phyloP scores from a whole-genome alignment of 2,888 invertebrate species.

The Diloba caeruleocephala region DNA sequence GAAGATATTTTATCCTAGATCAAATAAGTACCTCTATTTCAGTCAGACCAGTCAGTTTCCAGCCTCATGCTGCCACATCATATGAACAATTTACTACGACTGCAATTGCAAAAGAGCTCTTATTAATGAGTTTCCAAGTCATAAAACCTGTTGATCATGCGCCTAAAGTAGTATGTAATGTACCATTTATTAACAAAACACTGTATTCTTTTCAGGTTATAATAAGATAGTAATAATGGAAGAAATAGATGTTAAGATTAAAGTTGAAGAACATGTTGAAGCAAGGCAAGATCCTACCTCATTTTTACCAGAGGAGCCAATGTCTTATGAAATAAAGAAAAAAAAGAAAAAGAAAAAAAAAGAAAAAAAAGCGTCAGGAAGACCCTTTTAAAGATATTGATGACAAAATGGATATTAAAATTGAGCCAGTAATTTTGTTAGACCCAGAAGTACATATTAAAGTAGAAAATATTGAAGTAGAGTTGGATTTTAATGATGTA shows the following conservation, averaged over 20 bases:
- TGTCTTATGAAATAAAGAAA: conserved; percentile 80
- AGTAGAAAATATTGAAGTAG: conserved; percentile 83
- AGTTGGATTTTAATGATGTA: conserved; percentile 83
- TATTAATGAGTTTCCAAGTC: too few species aligned
- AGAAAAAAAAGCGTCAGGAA: conserved; percentile 75
- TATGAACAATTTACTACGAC: too few species aligned
- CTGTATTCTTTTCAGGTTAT: conserved; percentile 27
- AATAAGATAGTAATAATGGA: conserved; percentile 17
- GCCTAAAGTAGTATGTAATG: too few species aligned
- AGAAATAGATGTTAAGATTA: conserved; percentile 42
- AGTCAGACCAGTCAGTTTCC: too few species aligned
- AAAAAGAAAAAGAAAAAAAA: conserved; percentile 84
- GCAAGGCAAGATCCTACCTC: conserved; percentile 76
- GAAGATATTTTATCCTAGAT: too few species aligned
- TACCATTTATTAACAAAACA: neutral
- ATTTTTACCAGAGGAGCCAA: conserved; percentile 80
- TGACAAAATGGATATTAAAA: conserved; percentile 44
- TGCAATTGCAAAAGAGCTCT: too few species aligned
- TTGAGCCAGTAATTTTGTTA: conserved; percentile 56
- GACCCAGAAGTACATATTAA: conserved; percentile 83
- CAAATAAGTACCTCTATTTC: too few species aligned
- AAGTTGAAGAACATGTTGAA: conserved; percentile 40
- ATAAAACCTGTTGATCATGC: too few species aligned
- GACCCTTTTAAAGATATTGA: conserved; percentile 82
- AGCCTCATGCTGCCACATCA: too few species aligned